These are phyloP conservation scores for Asbolus verrucosus DNA, from an alignment of 1,140 invertebrate genomes.

Conservation along the genomic window DNA sequence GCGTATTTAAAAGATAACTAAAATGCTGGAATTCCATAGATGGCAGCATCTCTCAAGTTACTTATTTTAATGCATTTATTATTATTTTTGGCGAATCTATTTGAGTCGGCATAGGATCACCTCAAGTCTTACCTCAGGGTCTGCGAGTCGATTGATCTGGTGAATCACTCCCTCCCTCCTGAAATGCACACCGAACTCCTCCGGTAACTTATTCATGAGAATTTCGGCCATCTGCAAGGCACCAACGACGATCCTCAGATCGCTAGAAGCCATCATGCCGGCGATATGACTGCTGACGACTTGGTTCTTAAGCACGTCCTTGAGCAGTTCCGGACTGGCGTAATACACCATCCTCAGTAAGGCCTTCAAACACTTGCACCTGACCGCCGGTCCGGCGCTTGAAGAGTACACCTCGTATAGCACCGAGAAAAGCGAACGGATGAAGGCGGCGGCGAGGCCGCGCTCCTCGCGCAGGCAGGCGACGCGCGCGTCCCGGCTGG, in stretches of 20 bases:
- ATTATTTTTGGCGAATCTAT: no score
- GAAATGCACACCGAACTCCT: slow-evolving; percentile 95
- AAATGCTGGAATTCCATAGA: no score
- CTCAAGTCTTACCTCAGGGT: slow-evolving; percentile 71
- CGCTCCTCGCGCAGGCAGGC: slow-evolving; percentile 75
- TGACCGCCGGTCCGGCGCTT: slow-evolving; percentile 95
- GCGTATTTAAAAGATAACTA: no score
- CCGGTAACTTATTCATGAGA: slow-evolving; percentile 94
- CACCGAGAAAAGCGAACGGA: slow-evolving; percentile 89
- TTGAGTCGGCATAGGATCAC: no score
- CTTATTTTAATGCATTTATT: no score
- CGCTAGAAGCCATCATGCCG: slow-evolving; percentile 96
- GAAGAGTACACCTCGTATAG: slow-evolving; percentile 98
- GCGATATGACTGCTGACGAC: slow-evolving; percentile 97
- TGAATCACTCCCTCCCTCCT: slow-evolving; percentile 95
- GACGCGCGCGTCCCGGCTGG: slow-evolving; percentile 68
- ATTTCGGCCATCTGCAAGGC: slow-evolving; percentile 98
- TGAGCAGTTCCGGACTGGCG: slow-evolving; percentile 85
- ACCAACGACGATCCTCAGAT: slow-evolving; percentile 95
- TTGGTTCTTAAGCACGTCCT: slow-evolving; percentile 91
- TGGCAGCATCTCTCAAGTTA: no score
- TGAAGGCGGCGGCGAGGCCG: slow-evolving; percentile 81
- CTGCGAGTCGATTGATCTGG: slow-evolving; percentile 85
- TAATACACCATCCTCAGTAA: slow-evolving; percentile 96
- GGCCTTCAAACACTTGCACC: slow-evolving; percentile 96